These are phyloP conservation scores for Hoplodrina blanda DNA, from an alignment of 2,888 invertebrate genomes.

Conservation along the genomic window DNA sequence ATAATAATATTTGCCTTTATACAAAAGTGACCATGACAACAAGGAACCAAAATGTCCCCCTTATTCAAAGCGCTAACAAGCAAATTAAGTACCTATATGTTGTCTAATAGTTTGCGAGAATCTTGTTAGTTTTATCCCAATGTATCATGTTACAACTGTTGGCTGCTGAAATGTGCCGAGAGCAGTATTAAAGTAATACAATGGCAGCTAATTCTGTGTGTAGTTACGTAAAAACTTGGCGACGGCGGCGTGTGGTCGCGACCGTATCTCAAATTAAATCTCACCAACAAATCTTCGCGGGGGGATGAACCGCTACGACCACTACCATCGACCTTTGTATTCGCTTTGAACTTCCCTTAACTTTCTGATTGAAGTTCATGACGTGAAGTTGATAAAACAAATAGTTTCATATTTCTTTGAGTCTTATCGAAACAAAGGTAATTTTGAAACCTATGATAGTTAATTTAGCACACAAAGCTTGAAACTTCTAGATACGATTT, in stretches of 20 bases:
- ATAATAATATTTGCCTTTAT: not conserved
- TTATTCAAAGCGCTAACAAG: not conserved
- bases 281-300: conserved; percentile 88
- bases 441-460: not conserved
- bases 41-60: not conserved
- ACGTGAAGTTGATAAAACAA: not conserved
- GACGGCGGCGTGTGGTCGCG: conserved; percentile 82
- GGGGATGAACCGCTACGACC: conserved; percentile 77
- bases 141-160: conserved; percentile 47
- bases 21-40: not conserved
- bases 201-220: conserved; percentile 80
- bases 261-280: conserved; percentile 90
- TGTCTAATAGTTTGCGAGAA: not conserved
- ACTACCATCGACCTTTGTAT: conserved; percentile 68
- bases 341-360: conserved; percentile 26
- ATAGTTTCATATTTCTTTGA: conserved; percentile 24
- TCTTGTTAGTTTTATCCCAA: conserved; percentile 27
- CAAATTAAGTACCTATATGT: not conserved
- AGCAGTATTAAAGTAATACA: conserved; percentile 72
- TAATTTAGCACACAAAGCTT: not conserved
- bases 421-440: not conserved
- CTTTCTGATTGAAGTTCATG: conserved; percentile 1
- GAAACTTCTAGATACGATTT: not conserved
- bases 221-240: conserved; percentile 84
- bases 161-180: conserved; percentile 52